These are phyloP conservation scores for Rhagoletis zephyria DNA, from an alignment of 1,140 invertebrate genomes.

Conservation along the genomic window DNA sequence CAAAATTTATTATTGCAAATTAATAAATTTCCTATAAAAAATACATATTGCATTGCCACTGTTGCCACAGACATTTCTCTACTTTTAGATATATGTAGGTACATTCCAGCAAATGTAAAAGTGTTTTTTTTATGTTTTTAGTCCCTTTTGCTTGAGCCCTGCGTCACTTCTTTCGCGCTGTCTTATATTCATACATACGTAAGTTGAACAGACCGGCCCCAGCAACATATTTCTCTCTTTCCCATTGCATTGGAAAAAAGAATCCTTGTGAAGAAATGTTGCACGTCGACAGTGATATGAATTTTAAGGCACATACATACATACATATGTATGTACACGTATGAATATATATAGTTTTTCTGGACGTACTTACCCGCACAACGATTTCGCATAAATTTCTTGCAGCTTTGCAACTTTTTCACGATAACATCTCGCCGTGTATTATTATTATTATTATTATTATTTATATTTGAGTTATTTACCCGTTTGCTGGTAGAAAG, in stretches of 20 bases:
- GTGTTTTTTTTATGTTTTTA: no score
- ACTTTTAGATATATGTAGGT: not conserved
- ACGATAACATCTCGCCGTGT: conserved; percentile 32
- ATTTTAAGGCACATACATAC: not conserved
- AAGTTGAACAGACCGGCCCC: not conserved
- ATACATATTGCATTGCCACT: not conserved
- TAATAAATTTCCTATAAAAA: not conserved
- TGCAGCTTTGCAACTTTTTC: conserved; percentile 36
- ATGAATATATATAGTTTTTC: not conserved
- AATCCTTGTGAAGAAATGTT: conserved; percentile 27
- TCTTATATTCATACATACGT: no score
- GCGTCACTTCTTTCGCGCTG: no score
- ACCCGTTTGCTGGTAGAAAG: conserved; percentile 21
- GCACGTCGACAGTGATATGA: not conserved
- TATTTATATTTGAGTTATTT: conserved; percentile 47
- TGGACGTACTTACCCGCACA: not conserved
- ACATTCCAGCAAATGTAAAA: no score
- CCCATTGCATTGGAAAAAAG: not conserved
- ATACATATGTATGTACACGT: not conserved
- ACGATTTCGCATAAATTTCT: conserved; percentile 48
- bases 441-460: conserved; percentile 46
- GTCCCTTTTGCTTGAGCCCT: no score
- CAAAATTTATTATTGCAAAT: conserved; percentile 5
- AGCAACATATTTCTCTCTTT: no score
- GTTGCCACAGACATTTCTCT: not conserved